Evolutionary conservation across 1,140 invertebrate genomes (phyloP).

Genomic region (Pinna nobilis): DNA sequence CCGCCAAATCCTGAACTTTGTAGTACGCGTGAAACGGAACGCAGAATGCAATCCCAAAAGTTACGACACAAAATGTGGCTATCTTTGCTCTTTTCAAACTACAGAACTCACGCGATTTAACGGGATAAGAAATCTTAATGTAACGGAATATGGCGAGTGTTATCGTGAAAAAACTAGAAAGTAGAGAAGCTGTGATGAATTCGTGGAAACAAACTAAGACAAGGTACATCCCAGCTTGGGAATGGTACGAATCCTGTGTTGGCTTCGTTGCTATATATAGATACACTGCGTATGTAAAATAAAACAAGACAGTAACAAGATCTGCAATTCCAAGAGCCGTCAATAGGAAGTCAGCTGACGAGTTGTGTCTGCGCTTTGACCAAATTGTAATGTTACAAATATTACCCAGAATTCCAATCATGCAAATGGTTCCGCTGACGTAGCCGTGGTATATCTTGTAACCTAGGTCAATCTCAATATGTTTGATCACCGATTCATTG

Average conservation of each 20-base stretch:
- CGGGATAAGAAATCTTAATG: background rate
- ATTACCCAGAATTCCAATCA: slow-evolving; percentile 5
- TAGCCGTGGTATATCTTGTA: slow-evolving; percentile 11
- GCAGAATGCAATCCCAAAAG: background rate
- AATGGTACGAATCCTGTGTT: background rate
- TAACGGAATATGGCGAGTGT: slow-evolving; percentile 18
- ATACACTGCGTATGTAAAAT: slow-evolving; percentile 1
- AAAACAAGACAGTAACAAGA: background rate
- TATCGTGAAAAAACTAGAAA: slow-evolving; percentile 6
- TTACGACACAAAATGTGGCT: background rate
- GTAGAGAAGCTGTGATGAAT: background rate
- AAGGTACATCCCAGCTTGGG: slow-evolving; percentile 6
- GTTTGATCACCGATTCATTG: too few relatives aligned
- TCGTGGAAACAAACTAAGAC: slow-evolving; percentile 6
- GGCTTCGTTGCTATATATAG: background rate
- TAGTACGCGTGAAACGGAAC: slow-evolving; percentile 12
- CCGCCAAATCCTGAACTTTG: background rate
- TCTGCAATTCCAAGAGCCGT: background rate
- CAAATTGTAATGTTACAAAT: background rate
- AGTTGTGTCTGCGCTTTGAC: background rate
- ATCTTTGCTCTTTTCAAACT: background rate
- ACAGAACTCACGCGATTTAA: background rate
- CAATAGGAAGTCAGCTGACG: background rate
- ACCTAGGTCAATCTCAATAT: too few relatives aligned
- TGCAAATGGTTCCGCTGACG: slow-evolving; percentile 3